A percentile compares a stretch with the other conserved stretches of the same genome.
phyloP scores from a whole-genome alignment of 2,797 vertebrate species.

The Nothura maculosa region DNA sequence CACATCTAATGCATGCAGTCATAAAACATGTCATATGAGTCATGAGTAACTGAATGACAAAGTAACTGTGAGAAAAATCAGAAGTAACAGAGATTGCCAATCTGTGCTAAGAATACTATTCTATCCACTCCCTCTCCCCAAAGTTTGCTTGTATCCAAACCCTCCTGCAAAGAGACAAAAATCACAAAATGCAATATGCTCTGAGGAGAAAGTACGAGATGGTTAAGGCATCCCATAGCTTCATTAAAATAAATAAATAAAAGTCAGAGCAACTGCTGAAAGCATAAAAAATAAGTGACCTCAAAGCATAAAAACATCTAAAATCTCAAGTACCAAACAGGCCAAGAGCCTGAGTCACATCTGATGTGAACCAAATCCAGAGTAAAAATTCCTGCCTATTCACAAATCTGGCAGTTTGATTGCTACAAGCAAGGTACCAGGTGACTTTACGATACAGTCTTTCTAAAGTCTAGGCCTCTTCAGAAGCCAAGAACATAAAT shows the following conservation, averaged over 20 bases:
- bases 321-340: neutral
- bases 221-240: neutral
- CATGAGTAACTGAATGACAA: slow-evolving; percentile 1
- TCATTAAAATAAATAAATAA: neutral
- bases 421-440: neutral
- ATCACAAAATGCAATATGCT: neutral
- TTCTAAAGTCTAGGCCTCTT: neutral
- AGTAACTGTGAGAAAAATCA: neutral
- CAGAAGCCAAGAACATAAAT: neutral
- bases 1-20: neutral
- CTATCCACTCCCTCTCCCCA: neutral
- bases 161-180: neutral
- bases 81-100: neutral
- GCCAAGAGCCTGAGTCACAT: neutral
- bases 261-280: neutral
- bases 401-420: neutral
- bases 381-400: neutral
- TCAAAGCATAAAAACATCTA: neutral
- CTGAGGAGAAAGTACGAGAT: neutral
- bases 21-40: neutral
- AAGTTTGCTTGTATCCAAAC: neutral
- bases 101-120: neutral
- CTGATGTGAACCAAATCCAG: neutral
- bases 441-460: neutral
- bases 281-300: neutral